A percentile compares a stretch with the other conserved stretches of the same genome.
These are phyloP conservation scores for Eurystomus gularis DNA, from an alignment of 2,113 vertebrate species.

Conservation along the genomic window DNA sequence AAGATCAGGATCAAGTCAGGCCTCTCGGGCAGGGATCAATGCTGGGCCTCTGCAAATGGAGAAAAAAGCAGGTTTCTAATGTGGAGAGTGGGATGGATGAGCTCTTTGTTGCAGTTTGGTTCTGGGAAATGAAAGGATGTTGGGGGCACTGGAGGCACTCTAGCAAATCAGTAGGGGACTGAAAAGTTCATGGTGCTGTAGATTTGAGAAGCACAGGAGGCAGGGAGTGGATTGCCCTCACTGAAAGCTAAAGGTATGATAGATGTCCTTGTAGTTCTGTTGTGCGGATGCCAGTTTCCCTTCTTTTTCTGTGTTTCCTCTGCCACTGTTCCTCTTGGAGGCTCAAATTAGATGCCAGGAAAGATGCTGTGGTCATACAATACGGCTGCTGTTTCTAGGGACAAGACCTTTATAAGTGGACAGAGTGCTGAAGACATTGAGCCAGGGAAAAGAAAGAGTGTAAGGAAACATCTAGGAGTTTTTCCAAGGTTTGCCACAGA, in stretches of 20 bases:
- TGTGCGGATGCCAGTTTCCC: neutral
- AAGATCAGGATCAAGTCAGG: neutral
- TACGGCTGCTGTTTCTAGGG: accelerated
- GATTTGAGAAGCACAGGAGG: neutral
- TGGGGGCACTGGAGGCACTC: accelerated
- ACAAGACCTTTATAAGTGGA: neutral
- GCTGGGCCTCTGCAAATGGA: neutral
- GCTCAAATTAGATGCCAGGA: neutral
- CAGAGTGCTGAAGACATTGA: neutral
- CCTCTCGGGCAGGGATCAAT: neutral
- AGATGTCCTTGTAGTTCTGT: neutral
- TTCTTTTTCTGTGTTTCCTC: neutral
- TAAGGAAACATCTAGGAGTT: neutral
- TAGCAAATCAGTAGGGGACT: accelerated
- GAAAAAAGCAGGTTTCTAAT: neutral
- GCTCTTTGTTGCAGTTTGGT: neutral
- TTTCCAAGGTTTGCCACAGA: neutral
- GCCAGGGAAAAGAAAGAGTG: neutral
- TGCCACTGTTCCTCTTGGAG: neutral
- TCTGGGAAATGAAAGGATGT: neutral
- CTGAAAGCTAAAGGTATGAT: neutral
- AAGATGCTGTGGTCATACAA: neutral
- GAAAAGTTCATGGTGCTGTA: neutral
- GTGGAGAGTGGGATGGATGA: neutral
- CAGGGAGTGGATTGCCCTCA: neutral